phyloP scores from a whole-genome alignment of 2,888 invertebrate genomes.

The Eupithecia subumbrata region DNA sequence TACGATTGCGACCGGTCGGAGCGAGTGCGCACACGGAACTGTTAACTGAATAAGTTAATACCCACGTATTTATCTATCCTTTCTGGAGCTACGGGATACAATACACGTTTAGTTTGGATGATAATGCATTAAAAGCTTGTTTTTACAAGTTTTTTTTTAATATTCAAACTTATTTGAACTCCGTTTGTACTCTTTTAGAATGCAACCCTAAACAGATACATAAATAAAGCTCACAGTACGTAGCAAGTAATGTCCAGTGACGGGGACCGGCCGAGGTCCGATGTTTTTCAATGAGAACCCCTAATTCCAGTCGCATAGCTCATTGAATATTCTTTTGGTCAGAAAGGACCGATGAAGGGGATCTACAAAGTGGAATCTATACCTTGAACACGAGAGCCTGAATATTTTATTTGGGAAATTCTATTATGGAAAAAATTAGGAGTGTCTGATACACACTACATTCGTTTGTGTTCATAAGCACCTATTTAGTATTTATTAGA shows the following conservation, averaged over 20 bases:
- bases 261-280: neutral
- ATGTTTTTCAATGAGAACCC: conserved; percentile 20
- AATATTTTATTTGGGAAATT: conserved; percentile 23
- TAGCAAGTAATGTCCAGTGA: neutral
- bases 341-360: conserved; percentile 20
- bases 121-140: too few relatives aligned
- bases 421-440: neutral
- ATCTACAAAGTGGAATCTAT: conserved; percentile 27
- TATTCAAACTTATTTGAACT: too few relatives aligned
- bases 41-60: too few relatives aligned
- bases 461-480: neutral
- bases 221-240: neutral
- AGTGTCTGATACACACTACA: neutral
- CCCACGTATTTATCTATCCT: too few relatives aligned
- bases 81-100: too few relatives aligned
- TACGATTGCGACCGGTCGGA: too few relatives aligned
- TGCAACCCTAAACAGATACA: neutral
- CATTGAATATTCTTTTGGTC: conserved; percentile 37
- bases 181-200: neutral
- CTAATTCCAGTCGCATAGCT: conserved; percentile 21
- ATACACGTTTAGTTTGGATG: too few relatives aligned
- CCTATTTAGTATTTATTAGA: neutral
- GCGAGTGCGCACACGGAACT: too few relatives aligned
- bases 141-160: too few relatives aligned
- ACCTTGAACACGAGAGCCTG: conserved; percentile 16